Percentiles rank a stretch among this genome's conserved stretches.
These are phyloP conservation scores for Alentia gelatinosa DNA, from an alignment of 2,888 invertebrate genomes.

Conservation along the genomic window DNA sequence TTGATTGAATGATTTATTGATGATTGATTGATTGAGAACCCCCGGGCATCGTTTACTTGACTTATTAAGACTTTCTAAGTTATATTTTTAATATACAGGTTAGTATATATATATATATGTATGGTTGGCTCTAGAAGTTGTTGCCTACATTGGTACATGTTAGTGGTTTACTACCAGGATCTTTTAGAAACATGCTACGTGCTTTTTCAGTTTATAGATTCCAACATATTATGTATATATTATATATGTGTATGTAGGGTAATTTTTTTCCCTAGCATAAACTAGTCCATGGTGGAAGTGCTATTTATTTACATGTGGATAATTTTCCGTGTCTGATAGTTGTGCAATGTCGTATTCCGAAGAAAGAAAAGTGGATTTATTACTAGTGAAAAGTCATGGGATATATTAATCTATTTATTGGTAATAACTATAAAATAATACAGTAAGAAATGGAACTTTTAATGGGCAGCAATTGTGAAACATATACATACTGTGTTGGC, in stretches of 20 bases:
- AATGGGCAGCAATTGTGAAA: constrained; percentile 31
- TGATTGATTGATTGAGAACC: not conserved
- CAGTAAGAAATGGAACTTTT: not conserved
- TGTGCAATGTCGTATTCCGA: not conserved
- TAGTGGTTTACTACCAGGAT: constrained; percentile 9
- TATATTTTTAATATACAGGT: not conserved
- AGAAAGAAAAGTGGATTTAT: not conserved
- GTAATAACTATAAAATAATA: not conserved
- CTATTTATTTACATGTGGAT: constrained; percentile 6
- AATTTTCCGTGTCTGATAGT: constrained; percentile 20
- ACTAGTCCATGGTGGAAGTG: constrained; percentile 22
- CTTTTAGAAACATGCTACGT: not conserved
- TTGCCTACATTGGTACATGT: not conserved
- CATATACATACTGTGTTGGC: not conserved
- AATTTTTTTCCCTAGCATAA: not conserved
- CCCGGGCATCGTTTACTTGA: not conserved
- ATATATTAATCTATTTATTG: not conserved
- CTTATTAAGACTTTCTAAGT: not conserved
- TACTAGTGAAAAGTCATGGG: not conserved
- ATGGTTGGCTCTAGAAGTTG: not conserved
- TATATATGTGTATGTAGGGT: not conserved
- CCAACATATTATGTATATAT: not conserved
- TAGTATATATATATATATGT: not conserved
- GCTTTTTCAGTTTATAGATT: constrained; percentile 4
- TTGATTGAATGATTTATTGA: not conserved